phyloP scores from a whole-genome alignment of 2,797 vertebrate species.

The Poeciliopsis paucimaculata region DNA sequence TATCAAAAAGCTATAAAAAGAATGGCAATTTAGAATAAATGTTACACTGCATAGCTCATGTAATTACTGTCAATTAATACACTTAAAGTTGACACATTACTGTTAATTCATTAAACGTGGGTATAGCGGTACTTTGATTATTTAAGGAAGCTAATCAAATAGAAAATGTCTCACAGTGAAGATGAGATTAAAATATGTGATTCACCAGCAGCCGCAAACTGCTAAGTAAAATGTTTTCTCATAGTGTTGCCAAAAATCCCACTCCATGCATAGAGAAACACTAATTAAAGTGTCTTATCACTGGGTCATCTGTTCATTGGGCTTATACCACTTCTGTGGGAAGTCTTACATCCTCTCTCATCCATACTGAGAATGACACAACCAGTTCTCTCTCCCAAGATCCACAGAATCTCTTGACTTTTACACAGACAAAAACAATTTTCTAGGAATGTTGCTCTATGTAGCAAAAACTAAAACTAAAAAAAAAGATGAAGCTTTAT shows the following conservation, averaged over 20 bases:
- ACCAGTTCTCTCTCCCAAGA: conserved; percentile 14
- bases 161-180: conserved; percentile 77
- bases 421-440: not conserved
- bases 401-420: conserved; percentile 20
- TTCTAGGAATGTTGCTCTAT: not conserved
- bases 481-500: not conserved
- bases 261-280: conserved; percentile 10
- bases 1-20: not conserved
- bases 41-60: conserved; percentile 60
- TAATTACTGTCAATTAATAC: not conserved
- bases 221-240: conserved; percentile 30
- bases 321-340: conserved; percentile 39
- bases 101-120: conserved; percentile 73
- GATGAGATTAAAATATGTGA: conserved; percentile 43
- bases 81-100: conserved; percentile 64
- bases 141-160: conserved; percentile 82
- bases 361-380: conserved; percentile 27
- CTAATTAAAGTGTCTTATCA: conserved; percentile 47
- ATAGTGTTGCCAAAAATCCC: conserved; percentile 17
- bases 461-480: not conserved
- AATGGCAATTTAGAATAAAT: conserved; percentile 1
- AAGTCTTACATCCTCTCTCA: conserved; percentile 30
- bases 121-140: conserved; percentile 84
- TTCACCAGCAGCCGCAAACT: conserved; percentile 36
- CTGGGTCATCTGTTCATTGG: conserved; percentile 44